Evolutionary conservation across 2,797 vertebrate species (phyloP), one percentile per base, ranked within the genome.

Genomic region (Australoheros facetus): DNA sequence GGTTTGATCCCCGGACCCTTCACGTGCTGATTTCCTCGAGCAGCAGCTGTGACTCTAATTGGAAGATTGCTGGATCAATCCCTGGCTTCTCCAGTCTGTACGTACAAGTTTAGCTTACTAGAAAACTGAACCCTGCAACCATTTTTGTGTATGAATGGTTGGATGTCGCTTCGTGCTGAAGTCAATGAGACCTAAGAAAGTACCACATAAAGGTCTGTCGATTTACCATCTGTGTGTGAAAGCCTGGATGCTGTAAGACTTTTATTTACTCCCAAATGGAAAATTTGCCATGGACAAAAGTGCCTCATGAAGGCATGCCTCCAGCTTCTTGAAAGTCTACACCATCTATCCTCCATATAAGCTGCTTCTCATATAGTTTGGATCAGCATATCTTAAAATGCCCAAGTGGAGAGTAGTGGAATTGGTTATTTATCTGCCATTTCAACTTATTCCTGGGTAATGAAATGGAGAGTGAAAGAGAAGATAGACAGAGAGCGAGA

Each of bases 351-450:
- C 71, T 51, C 42, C 26, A 0, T 1, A 51, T n/a, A 19, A 69
- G 0, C 19, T 51, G 56, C 55, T 17, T 48, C 23, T 73, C 55
- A 45, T 21, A n/a, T 10, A 28, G 26, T 42, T 48, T 66, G 54
- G 55, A 4, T 1, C 71, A 32, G 71, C 7, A 2, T 16, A 51
- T 69, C 62, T 69, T n/a, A n/a, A 69, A 69, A 69, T 30, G 16
- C 42, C 42, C 62, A 30, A 48, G 10, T 7, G 5, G 8, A 30
- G 2, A n/a, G 64, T 32, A 7, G 2, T 3, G 11, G 37, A 3
- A 71, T 19, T 48, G 60, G 60, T 51, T 70, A 23, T 82, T 84
- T 76, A 75, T 80, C 71, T 62, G 53, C 19, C 71, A 21, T 73
- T 17, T 75, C 3, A 6, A 56, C 21, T 66, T 75, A 17, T 37